These are phyloP conservation scores for Drosophila sturtevanti DNA, from an alignment of 1,140 invertebrate genomes.

Conservation along the genomic window DNA sequence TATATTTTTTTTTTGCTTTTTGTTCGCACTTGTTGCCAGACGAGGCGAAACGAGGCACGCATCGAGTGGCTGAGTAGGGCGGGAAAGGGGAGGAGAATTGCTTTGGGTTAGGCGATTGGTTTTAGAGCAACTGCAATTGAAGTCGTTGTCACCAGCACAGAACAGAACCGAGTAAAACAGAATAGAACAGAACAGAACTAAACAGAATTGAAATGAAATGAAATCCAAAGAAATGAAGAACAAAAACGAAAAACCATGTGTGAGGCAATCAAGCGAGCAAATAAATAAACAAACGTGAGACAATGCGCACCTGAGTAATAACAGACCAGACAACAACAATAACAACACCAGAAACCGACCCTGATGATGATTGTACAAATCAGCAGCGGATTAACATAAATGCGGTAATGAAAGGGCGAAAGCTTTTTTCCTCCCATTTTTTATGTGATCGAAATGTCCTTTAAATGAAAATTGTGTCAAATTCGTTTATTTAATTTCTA, in stretches of 20 bases:
- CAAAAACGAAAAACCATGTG: slow-evolving; percentile 38
- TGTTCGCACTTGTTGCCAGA: slow-evolving; percentile 48
- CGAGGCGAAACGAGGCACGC: slow-evolving; percentile 40
- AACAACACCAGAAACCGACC: neutral
- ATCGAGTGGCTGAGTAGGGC: slow-evolving; percentile 1
- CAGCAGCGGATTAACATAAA: slow-evolving; percentile 3
- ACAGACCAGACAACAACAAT: slow-evolving; percentile 41
- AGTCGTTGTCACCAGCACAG: slow-evolving; percentile 19
- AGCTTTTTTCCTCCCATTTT: no score
- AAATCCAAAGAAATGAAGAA: neutral
- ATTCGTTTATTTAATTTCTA: no score
- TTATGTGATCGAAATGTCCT: no score
- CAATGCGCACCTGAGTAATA: slow-evolving; percentile 69
- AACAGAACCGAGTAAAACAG: neutral
- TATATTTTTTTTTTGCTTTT: no score
- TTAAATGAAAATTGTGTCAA: no score
- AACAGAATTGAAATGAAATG: neutral
- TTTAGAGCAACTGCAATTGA: slow-evolving; percentile 34
- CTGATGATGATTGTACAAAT: slow-evolving; percentile 19
- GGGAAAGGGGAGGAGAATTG: no score
- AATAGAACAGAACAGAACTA: neutral
- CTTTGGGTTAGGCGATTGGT: neutral
- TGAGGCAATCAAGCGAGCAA: slow-evolving; percentile 63
- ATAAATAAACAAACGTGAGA: slow-evolving; percentile 80
- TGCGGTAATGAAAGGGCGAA: no score